Conservation (phyloP, 2,797 vertebrate genomes). For the Molossus molossus region DNA sequence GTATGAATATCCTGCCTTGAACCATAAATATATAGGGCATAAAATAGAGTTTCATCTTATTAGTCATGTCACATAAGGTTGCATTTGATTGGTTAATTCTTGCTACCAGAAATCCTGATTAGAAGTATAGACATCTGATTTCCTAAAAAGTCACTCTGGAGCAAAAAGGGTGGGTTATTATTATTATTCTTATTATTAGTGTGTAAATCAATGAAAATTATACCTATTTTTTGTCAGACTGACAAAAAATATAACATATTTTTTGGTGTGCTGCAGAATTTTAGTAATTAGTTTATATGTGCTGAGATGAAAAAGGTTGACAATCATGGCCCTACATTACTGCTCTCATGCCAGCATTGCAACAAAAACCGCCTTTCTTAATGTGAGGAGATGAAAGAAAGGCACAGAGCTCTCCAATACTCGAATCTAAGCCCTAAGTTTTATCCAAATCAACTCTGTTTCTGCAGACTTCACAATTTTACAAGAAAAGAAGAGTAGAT, state of each 20-base stretch:
- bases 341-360: background rate
- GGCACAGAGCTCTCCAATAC: background rate
- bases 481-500: constrained; percentile 18
- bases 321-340: background rate
- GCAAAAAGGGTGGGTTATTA: background rate
- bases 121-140: background rate
- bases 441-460: background rate
- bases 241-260: background rate
- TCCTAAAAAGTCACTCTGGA: background rate
- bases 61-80: background rate
- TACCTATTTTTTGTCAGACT: background rate
- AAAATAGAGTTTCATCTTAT: background rate
- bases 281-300: background rate
- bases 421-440: background rate
- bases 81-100: background rate
- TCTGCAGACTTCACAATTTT: background rate
- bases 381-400: constrained; percentile 12
- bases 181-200: background rate
- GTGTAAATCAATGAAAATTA: background rate
- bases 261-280: background rate
- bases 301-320: background rate
- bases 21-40: background rate
- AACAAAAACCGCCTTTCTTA: constrained; percentile 8
- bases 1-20: background rate
- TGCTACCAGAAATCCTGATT: background rate